These are phyloP conservation scores for Sciurus carolinensis DNA, from an alignment of 2,797 vertebrate genomes.

Conservation along the genomic window DNA sequence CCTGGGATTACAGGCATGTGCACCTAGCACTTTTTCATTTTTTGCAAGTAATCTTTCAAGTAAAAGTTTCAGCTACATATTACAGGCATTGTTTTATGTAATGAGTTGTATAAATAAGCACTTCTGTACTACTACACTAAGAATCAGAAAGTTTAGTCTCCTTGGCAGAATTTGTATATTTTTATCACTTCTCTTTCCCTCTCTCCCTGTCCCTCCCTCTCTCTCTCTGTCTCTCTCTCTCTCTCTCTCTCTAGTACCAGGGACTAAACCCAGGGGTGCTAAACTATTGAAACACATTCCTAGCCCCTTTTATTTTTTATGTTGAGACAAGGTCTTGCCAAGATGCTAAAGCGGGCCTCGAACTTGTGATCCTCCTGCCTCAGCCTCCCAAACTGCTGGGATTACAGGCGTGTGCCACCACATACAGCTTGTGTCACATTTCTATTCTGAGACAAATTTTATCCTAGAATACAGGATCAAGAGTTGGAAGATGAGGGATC, in stretches of 20 bases:
- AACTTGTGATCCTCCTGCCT: no score
- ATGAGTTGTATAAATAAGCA: conserved; percentile 3
- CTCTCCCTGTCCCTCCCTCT: no score
- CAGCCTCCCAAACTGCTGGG: no score
- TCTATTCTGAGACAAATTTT: conserved; percentile 20
- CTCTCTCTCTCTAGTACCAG: no score
- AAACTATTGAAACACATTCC: no score
- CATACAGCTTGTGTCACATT: not conserved
- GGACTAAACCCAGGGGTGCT: no score
- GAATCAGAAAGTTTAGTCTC: conserved; percentile 30
- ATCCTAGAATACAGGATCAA: not conserved
- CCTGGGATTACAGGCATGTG: no score
- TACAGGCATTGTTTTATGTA: conserved; percentile 33
- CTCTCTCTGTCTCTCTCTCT: no score
- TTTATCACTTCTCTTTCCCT: not conserved
- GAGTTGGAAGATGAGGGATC: not conserved
- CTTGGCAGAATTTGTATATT: not conserved
- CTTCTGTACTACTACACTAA: not conserved
- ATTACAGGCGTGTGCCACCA: no score
- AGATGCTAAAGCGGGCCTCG: no score
- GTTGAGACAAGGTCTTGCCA: no score
- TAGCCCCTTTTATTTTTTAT: no score
- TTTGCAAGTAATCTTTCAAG: conserved; percentile 11
- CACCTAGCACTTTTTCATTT: not conserved
- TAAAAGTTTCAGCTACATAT: conserved; percentile 7